These are phyloP conservation scores for Hetaerina titia DNA, from an alignment of 2,888 invertebrate genomes.

Conservation along the genomic window DNA sequence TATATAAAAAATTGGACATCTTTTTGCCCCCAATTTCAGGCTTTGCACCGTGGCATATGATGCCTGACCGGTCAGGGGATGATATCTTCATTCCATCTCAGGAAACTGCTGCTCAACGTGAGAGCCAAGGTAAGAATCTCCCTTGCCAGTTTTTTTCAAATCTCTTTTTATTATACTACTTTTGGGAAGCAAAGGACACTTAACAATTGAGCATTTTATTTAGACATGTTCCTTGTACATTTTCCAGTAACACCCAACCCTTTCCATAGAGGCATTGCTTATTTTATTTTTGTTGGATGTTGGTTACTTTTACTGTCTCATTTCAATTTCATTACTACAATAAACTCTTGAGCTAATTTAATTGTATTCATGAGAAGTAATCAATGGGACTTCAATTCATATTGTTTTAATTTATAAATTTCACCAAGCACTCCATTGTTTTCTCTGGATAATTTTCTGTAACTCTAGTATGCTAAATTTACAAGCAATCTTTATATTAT, in stretches of 20 bases:
- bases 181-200: slow-evolving; percentile 59
- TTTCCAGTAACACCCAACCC: not conserved
- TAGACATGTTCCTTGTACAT: not conserved
- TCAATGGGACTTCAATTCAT: not conserved
- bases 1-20: slow-evolving; percentile 51
- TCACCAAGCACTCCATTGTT: not conserved
- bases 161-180: slow-evolving; percentile 30
- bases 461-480: not conserved
- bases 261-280: not conserved
- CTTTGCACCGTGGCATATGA: slow-evolving; percentile 92
- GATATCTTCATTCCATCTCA: slow-evolving; percentile 91
- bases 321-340: not conserved
- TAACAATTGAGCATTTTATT: not conserved
- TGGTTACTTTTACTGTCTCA: not conserved
- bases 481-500: not conserved
- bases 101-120: slow-evolving; percentile 89
- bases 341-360: not conserved
- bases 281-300: not conserved
- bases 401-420: not conserved
- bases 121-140: slow-evolving; percentile 92
- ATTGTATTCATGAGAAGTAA: not conserved
- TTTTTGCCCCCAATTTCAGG: slow-evolving; percentile 80
- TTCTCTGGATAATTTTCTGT: not conserved
- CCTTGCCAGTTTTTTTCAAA: slow-evolving; percentile 43
- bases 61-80: slow-evolving; percentile 83